Conservation (phyloP, 2,797 vertebrate species). For the Notoglanidium macrostoma region DNA sequence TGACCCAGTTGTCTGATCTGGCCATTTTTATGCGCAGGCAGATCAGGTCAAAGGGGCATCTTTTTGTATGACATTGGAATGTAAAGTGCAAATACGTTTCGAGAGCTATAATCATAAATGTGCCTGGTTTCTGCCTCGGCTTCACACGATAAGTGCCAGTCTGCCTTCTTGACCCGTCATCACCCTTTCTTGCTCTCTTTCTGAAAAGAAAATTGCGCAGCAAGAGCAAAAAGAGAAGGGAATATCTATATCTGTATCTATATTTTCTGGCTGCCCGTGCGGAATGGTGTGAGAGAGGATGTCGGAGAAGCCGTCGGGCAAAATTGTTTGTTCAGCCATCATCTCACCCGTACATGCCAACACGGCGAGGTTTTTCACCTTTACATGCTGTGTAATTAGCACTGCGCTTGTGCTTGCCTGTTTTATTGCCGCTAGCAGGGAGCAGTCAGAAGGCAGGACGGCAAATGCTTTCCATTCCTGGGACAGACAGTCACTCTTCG, state of each 20-base stretch:
- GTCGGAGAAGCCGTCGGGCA: background rate
- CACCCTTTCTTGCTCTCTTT: background rate
- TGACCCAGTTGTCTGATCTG: slow-evolving; percentile 9
- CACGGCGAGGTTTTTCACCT: slow-evolving; percentile 31
- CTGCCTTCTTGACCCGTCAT: slow-evolving; percentile 13
- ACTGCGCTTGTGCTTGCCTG: slow-evolving; percentile 76
- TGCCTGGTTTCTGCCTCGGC: background rate
- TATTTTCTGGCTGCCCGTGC: no score
- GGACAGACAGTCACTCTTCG: background rate
- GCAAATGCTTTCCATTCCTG: slow-evolving; percentile 13
- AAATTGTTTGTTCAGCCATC: slow-evolving; percentile 33
- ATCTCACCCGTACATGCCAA: background rate
- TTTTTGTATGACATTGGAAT: background rate
- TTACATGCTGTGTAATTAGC: slow-evolving; percentile 10
- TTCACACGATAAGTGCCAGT: background rate
- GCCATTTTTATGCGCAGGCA: background rate
- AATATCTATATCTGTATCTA: background rate
- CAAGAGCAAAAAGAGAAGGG: background rate
- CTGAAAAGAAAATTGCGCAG: background rate
- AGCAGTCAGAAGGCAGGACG: background rate
- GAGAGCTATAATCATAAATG: background rate
- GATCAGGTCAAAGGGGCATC: background rate
- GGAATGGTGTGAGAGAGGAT: background rate
- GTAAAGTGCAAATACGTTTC: background rate
- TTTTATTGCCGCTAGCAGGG: slow-evolving; percentile 15